Evolutionary conservation across 1,140 invertebrate genomes (phyloP).

Genomic region (Lepidurus apus): DNA sequence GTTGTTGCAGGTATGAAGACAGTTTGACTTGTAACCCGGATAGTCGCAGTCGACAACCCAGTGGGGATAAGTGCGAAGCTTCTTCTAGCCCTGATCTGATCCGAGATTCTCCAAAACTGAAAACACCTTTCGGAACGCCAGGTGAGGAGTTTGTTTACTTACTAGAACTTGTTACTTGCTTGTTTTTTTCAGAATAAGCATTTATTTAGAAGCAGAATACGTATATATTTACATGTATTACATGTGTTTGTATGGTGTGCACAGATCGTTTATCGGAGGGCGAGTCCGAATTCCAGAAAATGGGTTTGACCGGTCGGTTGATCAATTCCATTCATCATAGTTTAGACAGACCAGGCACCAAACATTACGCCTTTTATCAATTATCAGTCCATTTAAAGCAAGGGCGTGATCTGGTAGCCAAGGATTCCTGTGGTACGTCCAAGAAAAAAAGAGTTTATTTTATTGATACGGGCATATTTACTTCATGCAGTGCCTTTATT

Average conservation of each 20-base stretch:
- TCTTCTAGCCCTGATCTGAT: conserved; percentile 7
- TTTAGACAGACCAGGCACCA: conserved; percentile 27
- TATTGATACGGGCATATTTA: not conserved
- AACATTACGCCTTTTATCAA: conserved; percentile 74
- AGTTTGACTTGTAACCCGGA: not conserved
- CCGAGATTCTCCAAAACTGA: conserved; percentile 3
- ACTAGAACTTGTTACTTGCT: too few relatives aligned
- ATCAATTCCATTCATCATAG: not conserved
- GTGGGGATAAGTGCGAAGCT: not conserved
- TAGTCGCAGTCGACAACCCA: not conserved
- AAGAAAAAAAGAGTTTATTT: conserved; percentile 26
- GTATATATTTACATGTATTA: not conserved
- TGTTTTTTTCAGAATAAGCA: not conserved
- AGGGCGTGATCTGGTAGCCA: conserved; percentile 81
- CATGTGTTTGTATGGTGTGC: not conserved
- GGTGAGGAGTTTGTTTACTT: not conserved
- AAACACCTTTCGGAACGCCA: not conserved
- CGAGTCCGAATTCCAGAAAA: not conserved
- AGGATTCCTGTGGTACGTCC: conserved; percentile 84
- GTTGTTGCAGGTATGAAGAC: not conserved
- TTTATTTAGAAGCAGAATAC: not conserved
- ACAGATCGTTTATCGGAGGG: conserved; percentile 6
- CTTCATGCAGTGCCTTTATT: conserved; percentile 16
- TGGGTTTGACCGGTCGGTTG: not conserved
- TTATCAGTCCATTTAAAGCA: conserved; percentile 78